Base-by-base conservation (phyloP, 1,140 invertebrate genomes). In the Adoxophyes honmai region DNA sequence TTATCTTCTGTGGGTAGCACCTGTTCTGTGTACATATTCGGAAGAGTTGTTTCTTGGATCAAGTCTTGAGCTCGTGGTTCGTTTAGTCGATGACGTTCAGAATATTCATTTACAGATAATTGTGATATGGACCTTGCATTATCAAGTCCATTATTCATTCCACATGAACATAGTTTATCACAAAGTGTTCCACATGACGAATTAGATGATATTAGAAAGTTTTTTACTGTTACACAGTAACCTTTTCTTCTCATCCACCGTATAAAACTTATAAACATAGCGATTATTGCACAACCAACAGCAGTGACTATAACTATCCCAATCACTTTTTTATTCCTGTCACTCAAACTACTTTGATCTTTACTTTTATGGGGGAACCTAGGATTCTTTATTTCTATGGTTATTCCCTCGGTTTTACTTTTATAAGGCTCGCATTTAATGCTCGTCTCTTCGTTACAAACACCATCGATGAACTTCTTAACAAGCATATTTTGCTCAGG, bases 91-190 rank as follows among this genome's bases (percentile, higher is more conserved):
- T 92, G 86, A 34, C 92, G 75, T 66, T 90, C 92, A 0, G 91
- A 91, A 69, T 93, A 94, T 67, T 93, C 92, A 73, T 92, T 90
- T 1, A 93, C 86, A 36, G 92, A 92, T 8, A 93, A 57, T 58
- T 91, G 85, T 0, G 92, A 92, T 55, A 93, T 91, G 4, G 92
- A 93, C 59, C 90, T 84, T 0, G 91, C 90, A 9, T 91, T 88
- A 55, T 88, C 84, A 0, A 81, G 28, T 2, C 82, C 81, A 21
- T 68, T 73, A 53, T 78, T 80, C 9, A 57, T 42, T 14, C 75
- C 68, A 60, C 78, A 84, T 7, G 70, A 54, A 33, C 75, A 82
- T 5, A 82, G 28, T 18, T 78, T 73, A 34, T 76, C 63, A 55
- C 79, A 86, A 52, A 86, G 62, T 1, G 67, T 36, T 13, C 73